These are phyloP conservation scores for Uromys caudimaculatus DNA, from an alignment of 2,797 vertebrate genomes.

Conservation along the genomic window DNA sequence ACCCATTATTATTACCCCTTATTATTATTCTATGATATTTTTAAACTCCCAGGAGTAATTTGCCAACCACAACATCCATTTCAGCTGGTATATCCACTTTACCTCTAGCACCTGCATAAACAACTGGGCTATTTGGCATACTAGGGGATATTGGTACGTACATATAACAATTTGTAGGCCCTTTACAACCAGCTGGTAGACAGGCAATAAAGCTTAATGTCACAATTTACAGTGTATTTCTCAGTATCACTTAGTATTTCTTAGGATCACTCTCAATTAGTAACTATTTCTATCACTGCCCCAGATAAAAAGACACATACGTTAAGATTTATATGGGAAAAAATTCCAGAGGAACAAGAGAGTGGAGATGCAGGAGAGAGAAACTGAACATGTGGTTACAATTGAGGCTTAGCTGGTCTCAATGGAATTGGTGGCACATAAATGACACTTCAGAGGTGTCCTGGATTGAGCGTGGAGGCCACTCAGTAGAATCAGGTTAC, in stretches of 20 bases:
- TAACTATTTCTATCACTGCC: not conserved
- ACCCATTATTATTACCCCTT: not conserved
- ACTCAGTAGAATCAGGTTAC: not conserved
- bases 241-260: not conserved
- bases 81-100: not conserved
- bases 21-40: not conserved
- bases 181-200: not conserved
- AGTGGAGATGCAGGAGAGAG: not conserved
- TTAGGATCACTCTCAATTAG: not conserved
- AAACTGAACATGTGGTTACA: not conserved
- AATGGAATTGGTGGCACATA: not conserved
- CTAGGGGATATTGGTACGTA: not conserved
- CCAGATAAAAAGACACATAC: not conserved
- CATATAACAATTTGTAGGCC: not conserved
- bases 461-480: not conserved
- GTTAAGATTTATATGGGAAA: not conserved
- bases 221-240: not conserved
- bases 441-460: not conserved
- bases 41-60: conserved; percentile 14
- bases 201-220: not conserved
- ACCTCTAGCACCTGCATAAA: not conserved
- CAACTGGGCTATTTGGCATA: not conserved
- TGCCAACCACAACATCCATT: not conserved
- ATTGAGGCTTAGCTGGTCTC: not conserved
- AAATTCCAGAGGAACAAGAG: not conserved